Base-by-base conservation (phyloP, 2,113 vertebrate species). In the Crotalus tigris region DNA sequence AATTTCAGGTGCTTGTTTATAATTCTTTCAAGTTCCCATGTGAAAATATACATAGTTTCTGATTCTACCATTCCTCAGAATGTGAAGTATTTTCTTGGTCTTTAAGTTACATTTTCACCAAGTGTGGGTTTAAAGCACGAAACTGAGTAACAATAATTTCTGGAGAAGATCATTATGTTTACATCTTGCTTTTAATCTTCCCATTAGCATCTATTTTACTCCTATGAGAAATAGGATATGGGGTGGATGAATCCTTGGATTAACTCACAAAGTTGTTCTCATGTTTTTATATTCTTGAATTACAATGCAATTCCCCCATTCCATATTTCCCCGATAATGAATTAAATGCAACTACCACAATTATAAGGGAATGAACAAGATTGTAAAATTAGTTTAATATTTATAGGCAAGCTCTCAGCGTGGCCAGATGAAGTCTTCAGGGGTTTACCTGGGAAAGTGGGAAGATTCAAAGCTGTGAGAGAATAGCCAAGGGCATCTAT, bases 271-370 rank as follows among this genome's bases (percentile, higher is more conserved):
- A 57, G 19, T 53, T 88, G 29, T 88, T n/a, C 5, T 54, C n/a
- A 39, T 88, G 53, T 57, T 88, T 54, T 57, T 88, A 57, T 55
- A 39, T 57, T 55, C 87, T 88, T 44, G 58, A 61, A 59, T 13
- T 0, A 0, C 19, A 44, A 81, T 51, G 1, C 0, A 0, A 26
- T 87, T 24, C 0, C 0, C 29, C 49, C 10, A 85, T 26, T 1
- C 0, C 3, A 0, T 0, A 0, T 0, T 55, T n/a, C 11, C 69
- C 29, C 0, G 12, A 10, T 0, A 54, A 44, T 12, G 12, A 21
- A 39, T 9, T 1, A 0, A 19, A 89, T 58, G 87, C 46, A 33
- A 53, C 23, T 29, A 1, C 1, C 44, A 0, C 69, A 5, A 29
- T 10, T 0, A 0, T 53, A 55, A 57, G 33, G 51, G 26, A 51